These are phyloP conservation scores for Papilio machaon DNA, from an alignment of 1,140 invertebrate genomes.

Conservation along the genomic window DNA sequence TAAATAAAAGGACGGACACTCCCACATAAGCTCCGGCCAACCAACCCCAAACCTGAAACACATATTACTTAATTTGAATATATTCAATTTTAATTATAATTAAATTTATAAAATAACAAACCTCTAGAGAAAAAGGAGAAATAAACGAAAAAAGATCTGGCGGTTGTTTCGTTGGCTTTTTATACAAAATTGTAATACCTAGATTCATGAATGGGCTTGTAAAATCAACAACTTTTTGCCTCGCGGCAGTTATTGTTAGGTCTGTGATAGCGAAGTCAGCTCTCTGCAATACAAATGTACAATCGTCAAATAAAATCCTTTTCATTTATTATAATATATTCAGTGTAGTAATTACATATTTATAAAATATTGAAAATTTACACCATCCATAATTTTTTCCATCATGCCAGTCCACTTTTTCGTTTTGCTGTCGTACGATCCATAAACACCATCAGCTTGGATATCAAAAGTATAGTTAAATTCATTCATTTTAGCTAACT, in stretches of 20 bases:
- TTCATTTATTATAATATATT: slow-evolving; percentile 11
- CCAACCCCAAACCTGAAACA: slow-evolving; percentile 89
- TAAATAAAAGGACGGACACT: slow-evolving; percentile 90
- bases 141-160: slow-evolving; percentile 94
- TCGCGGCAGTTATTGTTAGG: slow-evolving; percentile 93
- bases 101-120: slow-evolving; percentile 44
- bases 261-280: slow-evolving; percentile 95
- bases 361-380: slow-evolving; percentile 58
- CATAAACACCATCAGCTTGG: slow-evolving; percentile 91
- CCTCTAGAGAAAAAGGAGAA: slow-evolving; percentile 90
- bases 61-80: slow-evolving; percentile 5
- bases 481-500: slow-evolving; percentile 89
- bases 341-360: slow-evolving; percentile 35
- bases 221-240: slow-evolving; percentile 94
- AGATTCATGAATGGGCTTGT: slow-evolving; percentile 96
- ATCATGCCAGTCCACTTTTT: slow-evolving; percentile 96
- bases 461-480: slow-evolving; percentile 94
- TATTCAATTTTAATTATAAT: background rate
- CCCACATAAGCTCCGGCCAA: slow-evolving; percentile 89
- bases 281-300: slow-evolving; percentile 82
- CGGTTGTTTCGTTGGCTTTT: slow-evolving; percentile 89
- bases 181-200: slow-evolving; percentile 92
- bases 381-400: slow-evolving; percentile 90
- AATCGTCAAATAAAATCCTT: slow-evolving; percentile 39
- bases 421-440: slow-evolving; percentile 84